Percentiles rank a stretch among this genome's conserved stretches.
Conservation (phyloP, 2,113 vertebrate species). For the Paralichthys olivaceus region DNA sequence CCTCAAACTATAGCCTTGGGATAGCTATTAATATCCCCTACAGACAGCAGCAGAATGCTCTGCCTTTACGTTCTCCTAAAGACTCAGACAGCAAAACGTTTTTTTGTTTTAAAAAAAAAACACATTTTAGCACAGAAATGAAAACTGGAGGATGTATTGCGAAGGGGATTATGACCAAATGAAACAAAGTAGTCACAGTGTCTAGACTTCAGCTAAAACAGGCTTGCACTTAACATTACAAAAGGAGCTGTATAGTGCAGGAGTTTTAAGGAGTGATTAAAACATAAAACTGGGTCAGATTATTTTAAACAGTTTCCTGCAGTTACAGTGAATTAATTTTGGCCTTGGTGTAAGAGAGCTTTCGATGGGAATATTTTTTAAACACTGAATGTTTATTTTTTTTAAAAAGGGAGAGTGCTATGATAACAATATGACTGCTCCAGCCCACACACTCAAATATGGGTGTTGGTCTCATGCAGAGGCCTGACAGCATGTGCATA, state of each 20-base stretch:
- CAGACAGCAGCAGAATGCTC: constrained; percentile 74
- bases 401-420: constrained; percentile 27
- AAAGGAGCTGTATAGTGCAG: constrained; percentile 30
- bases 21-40: constrained; percentile 82
- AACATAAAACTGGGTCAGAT: constrained; percentile 24
- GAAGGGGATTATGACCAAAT: constrained; percentile 19
- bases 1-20: constrained; percentile 84
- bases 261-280: constrained; percentile 21
- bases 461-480: constrained; percentile 61
- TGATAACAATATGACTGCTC: constrained; percentile 51
- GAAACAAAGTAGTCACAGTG: constrained; percentile 23
- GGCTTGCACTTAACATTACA: constrained; percentile 11
- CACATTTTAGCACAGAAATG: constrained; percentile 47
- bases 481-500: constrained; percentile 13
- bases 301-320: constrained; percentile 42
- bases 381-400: constrained; percentile 42
- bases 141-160: constrained; percentile 29
- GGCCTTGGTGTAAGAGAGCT: constrained; percentile 23
- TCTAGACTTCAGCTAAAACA: constrained; percentile 56
- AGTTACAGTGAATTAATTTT: constrained; percentile 39
- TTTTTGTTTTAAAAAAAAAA: constrained; percentile 24
- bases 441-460: constrained; percentile 53
- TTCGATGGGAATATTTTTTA: constrained; percentile 29
- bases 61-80: constrained; percentile 58
- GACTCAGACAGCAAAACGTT: constrained; percentile 29